Evolutionary conservation across 2,888 invertebrate genomes (phyloP).

Genomic region (Pristionchus maxplancki): DNA sequence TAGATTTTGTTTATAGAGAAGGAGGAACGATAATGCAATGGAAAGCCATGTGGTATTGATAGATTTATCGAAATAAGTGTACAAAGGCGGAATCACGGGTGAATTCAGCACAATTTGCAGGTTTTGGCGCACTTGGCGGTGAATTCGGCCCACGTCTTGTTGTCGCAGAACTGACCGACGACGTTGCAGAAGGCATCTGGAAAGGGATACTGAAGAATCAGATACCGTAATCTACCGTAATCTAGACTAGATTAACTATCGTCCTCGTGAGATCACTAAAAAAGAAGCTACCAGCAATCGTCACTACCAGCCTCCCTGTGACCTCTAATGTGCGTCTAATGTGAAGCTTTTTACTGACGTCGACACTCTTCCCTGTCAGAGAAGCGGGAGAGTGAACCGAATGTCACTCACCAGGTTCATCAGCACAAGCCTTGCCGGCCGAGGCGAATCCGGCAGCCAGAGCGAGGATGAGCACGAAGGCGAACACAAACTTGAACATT

Average conservation of each 20-base stretch:
- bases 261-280: too few relatives aligned
- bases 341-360: not conserved
- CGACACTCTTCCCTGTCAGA: too few relatives aligned
- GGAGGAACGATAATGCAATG: too few relatives aligned
- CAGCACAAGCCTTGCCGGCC: not conserved
- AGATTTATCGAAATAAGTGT: constrained; percentile 10
- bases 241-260: too few relatives aligned
- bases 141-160: not conserved
- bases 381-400: too few relatives aligned
- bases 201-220: not conserved
- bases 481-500: constrained; percentile 34
- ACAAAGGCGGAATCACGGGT: not conserved
- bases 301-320: too few relatives aligned
- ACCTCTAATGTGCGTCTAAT: too few relatives aligned
- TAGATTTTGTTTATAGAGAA: too few relatives aligned
- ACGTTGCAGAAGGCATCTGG: not conserved
- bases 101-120: constrained; percentile 15
- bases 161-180: constrained; percentile 40
- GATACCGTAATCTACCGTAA: too few relatives aligned
- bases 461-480: not conserved
- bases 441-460: not conserved
- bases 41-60: not conserved
- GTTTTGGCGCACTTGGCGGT: constrained; percentile 22
- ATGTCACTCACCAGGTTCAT: not conserved
- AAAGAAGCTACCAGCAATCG: too few relatives aligned